Evolutionary conservation across 1,140 invertebrate genomes (phyloP), one percentile per base, ranked within the genome.

Genomic region (Drosophila sproati): DNA sequence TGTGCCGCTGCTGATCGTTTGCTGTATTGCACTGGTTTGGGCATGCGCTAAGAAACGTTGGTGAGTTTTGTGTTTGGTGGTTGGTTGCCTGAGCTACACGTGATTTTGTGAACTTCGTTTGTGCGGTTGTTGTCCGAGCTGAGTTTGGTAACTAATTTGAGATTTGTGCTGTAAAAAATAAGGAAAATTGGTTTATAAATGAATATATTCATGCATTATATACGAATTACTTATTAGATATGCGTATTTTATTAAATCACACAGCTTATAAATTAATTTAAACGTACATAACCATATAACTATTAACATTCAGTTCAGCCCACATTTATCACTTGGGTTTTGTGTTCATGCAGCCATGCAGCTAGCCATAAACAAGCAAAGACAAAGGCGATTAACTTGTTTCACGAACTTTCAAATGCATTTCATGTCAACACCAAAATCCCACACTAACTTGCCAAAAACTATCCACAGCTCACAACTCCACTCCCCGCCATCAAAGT

Each of bases 341-440:
- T 67, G 54, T 51, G 28, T 57, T 32, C 51, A 61, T 55, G 56
- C 47, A 8, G 5, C 10, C 56, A 73, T 50, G 59, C 31, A 59
- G 52, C 55, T 41, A 50, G 39, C 48, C 32, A 61, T 61, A 64
- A 56, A 28, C 52, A 35, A 55, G 20, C 64, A 47, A 34, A 73
- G 57, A 74, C 75, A 77, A 72, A 70, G 66, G 43, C 77, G 83
- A 88, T 87, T 87, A 87, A 87, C 83, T 88, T 87, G 77, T 83
- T 87, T 66, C 77, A 72, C 61, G 70, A 87, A 71, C 82, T 88
- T 88, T 87, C 82, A 87, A 88, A 83, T 73, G 83, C 83, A 87
- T 73, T 79, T 76, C 73, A 72, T 76, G 76, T 78, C 39, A 57
- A 55, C 68, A 56, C 62, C 52, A 62, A 77, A 82, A 79, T 69